Percentiles rank a stretch among this genome's conserved stretches.
Evolutionary conservation across 2,888 invertebrate genomes (phyloP).

Genomic region (Aethes cnicana): DNA sequence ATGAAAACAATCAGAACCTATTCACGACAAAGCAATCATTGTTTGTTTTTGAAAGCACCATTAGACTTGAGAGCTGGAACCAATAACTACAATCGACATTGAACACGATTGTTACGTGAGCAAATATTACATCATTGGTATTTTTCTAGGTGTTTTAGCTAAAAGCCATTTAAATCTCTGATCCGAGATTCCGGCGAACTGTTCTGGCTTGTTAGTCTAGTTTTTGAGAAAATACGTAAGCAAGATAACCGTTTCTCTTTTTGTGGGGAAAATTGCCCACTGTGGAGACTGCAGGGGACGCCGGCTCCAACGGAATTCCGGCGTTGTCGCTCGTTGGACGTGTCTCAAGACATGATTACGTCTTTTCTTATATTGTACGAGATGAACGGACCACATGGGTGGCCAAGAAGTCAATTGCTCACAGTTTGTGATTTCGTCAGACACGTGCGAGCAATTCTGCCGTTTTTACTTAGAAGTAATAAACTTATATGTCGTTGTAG

Average conservation of each 20-base stretch:
- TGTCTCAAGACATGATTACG: slow-evolving; percentile 73
- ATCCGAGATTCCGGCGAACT: slow-evolving; percentile 32
- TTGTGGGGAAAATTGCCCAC: slow-evolving; percentile 62
- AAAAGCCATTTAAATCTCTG: slow-evolving; percentile 19
- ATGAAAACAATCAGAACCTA: too few relatives aligned
- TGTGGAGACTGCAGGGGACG: slow-evolving; percentile 53
- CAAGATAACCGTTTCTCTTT: slow-evolving; percentile 49
- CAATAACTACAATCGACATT: too few relatives aligned
- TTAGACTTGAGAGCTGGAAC: too few relatives aligned
- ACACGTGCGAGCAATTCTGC: slow-evolving; percentile 39
- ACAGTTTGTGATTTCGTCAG: slow-evolving; percentile 54
- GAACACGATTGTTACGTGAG: too few relatives aligned
- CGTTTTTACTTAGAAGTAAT: slow-evolving; percentile 4
- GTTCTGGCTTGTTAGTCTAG: slow-evolving; percentile 46
- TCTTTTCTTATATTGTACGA: slow-evolving; percentile 74
- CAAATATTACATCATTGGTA: background rate
- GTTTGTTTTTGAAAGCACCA: too few relatives aligned
- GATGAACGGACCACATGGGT: slow-evolving; percentile 61
- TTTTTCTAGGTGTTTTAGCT: background rate
- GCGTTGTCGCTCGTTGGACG: slow-evolving; percentile 71
- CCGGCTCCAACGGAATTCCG: slow-evolving; percentile 72
- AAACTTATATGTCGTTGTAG: background rate
- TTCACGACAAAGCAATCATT: too few relatives aligned
- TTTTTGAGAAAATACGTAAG: slow-evolving; percentile 49
- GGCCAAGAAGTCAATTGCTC: slow-evolving; percentile 65